Base-by-base conservation (phyloP, 1,140 invertebrate species). In the Camponotus floridanus region DNA sequence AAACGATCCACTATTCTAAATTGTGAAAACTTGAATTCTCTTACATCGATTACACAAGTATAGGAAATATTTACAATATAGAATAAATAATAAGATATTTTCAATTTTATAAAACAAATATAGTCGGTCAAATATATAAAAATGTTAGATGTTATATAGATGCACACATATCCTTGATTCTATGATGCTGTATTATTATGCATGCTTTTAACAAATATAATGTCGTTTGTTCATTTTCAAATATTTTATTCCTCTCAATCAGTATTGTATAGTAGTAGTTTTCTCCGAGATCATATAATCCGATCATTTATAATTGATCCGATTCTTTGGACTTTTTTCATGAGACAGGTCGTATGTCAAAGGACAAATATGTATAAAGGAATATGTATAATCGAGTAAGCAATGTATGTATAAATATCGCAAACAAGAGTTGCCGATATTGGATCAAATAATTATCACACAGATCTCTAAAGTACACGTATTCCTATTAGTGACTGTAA, bases 391-490 rank as follows among this genome's bases (percentile, higher is more conserved):
- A 68, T 59, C 6, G 21, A 70, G 2, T 80, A 48, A 81, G 45
- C 51, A 70, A 73, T 73, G 7, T 42, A 11, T 73, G 7, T 45
- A 61, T 45, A 48, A 48, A 51, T 81, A 39, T 64, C 33, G 36
- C 36, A 61, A 61, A 26, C 18, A 64, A 78, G 55, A 85, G 55
- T 85, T 87, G 48, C 73, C 67, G 36, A 87, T 87, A 67, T 71
- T 80, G 64, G 59, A 73, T 31, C 55, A 87, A 85, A n/a, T 57
- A 61, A 57, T 86, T 5, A 13, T 86, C 45, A 51, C 62, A 73
- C 55, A 73, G 61, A 39, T 74, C 39, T 48, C 31, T 78, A 61
- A 18, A 71, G 13, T 51, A 55, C 3, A 62, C 33, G 45, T 74
- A 74, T 83, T 65, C 33, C 26, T 26, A 26, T 55, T 83, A 51